Conservation (phyloP, 2,797 vertebrate genomes). For the Sciurus vulgaris region DNA sequence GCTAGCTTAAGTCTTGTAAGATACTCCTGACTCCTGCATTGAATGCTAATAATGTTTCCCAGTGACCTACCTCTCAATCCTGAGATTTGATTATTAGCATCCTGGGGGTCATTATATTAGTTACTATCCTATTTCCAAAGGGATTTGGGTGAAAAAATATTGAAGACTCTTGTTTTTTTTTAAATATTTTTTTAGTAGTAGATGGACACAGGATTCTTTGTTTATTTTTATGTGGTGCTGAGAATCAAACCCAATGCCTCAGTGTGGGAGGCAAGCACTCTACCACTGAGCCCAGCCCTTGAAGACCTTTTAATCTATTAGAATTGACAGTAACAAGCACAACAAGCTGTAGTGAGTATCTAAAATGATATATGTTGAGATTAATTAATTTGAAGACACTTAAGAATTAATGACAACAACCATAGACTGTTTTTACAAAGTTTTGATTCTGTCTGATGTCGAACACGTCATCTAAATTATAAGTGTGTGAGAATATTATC, state of each 20-base stretch:
- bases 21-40: neutral
- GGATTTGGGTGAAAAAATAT: neutral
- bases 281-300: neutral
- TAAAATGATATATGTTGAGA: neutral
- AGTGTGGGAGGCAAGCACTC: no score
- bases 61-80: neutral
- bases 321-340: neutral
- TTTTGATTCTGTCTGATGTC: neutral
- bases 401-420: slow-evolving; percentile 90
- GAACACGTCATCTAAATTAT: neutral
- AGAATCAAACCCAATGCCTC: no score
- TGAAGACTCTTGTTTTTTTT: neutral
- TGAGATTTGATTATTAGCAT: neutral
- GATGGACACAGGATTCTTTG: no score
- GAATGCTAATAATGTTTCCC: neutral
- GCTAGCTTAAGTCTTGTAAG: neutral
- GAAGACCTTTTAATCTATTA: slow-evolving; percentile 56
- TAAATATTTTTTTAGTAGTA: no score
- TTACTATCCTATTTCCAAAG: neutral
- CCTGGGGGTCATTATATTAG: neutral
- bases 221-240: no score
- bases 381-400: slow-evolving; percentile 41
- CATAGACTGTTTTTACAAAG: neutral
- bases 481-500: neutral
- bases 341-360: neutral